Evolutionary conservation across 2,888 invertebrate genomes (phyloP).

Genomic region (Eustalomyia histrio): DNA sequence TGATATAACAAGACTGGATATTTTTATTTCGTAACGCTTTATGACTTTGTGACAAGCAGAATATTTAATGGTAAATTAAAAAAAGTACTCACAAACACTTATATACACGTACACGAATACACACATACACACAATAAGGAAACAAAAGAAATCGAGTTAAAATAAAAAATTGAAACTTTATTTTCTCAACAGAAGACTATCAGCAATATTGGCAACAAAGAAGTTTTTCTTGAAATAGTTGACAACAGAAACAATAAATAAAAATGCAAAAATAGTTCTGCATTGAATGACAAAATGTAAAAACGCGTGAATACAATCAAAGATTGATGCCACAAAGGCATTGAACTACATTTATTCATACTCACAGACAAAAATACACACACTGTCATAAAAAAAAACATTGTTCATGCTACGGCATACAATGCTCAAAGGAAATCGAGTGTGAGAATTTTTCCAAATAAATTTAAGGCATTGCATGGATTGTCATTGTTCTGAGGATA

Average conservation of each 20-base stretch:
- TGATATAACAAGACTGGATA: conserved; percentile 25
- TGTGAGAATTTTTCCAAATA: conserved; percentile 38
- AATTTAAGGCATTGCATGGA: neutral
- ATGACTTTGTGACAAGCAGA: conserved; percentile 39
- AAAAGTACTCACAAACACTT: neutral
- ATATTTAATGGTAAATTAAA: conserved; percentile 8
- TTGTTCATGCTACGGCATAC: neutral
- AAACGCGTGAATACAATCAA: conserved; percentile 52
- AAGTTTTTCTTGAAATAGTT: neutral
- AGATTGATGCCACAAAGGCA: conserved; percentile 55
- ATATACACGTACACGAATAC: too few relatives aligned
- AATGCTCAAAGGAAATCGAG: conserved; percentile 33
- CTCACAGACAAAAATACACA: neutral
- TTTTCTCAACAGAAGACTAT: conserved; percentile 14
- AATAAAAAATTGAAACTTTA: conserved; percentile 22
- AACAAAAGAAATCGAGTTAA: conserved; percentile 28
- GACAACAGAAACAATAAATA: conserved; percentile 5
- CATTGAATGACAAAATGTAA: conserved; percentile 31
- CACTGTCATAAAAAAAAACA: neutral
- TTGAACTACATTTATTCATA: conserved; percentile 5
- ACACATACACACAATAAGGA: neutral
- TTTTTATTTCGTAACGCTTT: conserved; percentile 22
- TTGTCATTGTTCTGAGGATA: conserved; percentile 10
- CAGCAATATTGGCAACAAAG: conserved; percentile 35
- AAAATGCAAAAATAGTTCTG: conserved; percentile 11